Evolutionary conservation across 2,797 vertebrate genomes (phyloP), one percentile per base, ranked within the genome.

Genomic region (Enteromius treurensis): DNA sequence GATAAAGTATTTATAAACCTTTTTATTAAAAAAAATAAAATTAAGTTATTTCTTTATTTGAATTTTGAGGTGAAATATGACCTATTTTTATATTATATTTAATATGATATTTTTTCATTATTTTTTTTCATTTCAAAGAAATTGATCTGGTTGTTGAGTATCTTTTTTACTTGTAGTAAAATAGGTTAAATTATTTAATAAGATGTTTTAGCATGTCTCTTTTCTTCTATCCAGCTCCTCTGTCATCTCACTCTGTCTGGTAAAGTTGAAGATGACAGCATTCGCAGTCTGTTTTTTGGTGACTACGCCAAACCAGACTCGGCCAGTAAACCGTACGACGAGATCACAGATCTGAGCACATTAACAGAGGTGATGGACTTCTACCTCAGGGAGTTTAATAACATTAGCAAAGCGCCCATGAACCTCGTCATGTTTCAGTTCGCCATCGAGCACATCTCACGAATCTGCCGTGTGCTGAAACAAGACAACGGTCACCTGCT

Each of bases 401-500:
- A 90, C 15, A 84, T 94, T 89, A 98, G 96, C 95, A 98, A 96
- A 90, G 92, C 97, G 1, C 96, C 97, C 0, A 97, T 98, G 97
- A 92, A 96, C 62, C 91, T 99, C 67, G 97, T 99, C 19, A 96
- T 99, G 97, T 99, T 98, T 92, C 95, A 92, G 89, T 98, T 97
- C 64, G 97, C 97, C 51, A 96, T 98, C 0, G 97, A 99, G 89
- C 98, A 99, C 87, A 92, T 99, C 88, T 99, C 97, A 0, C 95
- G 97, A 81, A 97, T 98, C 71, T 98, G 97, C 85, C 93, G 97
- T 0, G 97, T 98, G 5, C 89, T 99, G 80, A 97, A 97, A 75
- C 98, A 99, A 87, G 94, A 97, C 79, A 97, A 96, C 0, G 97
- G 97, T 0, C 97, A 99, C 87, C 89, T 97, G 70, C 84, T 99